phyloP scores from a whole-genome alignment of 2,113 vertebrate genomes.

The Merops nubicus region DNA sequence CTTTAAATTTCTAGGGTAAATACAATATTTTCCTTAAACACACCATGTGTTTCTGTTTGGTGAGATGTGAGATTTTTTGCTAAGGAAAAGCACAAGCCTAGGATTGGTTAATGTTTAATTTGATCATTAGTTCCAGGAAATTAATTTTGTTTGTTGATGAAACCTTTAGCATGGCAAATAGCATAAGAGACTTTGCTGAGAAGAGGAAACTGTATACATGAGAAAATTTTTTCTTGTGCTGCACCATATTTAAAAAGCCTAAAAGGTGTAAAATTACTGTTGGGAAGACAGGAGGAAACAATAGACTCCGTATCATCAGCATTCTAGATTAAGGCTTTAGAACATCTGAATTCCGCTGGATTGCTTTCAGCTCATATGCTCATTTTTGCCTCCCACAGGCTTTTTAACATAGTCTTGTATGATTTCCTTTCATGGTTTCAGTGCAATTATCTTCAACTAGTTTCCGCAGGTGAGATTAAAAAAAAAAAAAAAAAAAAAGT shows the following conservation, averaged over 20 bases:
- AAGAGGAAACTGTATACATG: neutral
- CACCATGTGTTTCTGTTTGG: neutral
- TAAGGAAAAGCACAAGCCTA: neutral
- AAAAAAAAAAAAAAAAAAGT: neutral
- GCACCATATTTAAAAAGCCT: neutral
- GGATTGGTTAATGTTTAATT: neutral
- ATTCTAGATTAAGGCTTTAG: neutral
- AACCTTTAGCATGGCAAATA: neutral
- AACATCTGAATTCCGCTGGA: neutral
- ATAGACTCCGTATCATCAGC: neutral
- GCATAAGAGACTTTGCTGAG: neutral
- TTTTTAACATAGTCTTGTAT: neutral
- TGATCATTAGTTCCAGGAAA: neutral
- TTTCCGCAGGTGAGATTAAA: neutral
- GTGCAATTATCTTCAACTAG: neutral
- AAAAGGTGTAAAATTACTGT: neutral
- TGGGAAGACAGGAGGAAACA: neutral
- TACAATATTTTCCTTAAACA: neutral
- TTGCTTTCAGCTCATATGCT: neutral
- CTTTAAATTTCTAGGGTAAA: neutral
- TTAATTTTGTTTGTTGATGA: neutral
- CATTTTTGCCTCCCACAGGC: neutral
- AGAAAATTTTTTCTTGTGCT: neutral
- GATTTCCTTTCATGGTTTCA: neutral
- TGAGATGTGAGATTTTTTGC: neutral